Evolutionary conservation across 2,888 invertebrate species (phyloP), one percentile per base, ranked within the genome.

Genomic region (Athripsodes cinereus): DNA sequence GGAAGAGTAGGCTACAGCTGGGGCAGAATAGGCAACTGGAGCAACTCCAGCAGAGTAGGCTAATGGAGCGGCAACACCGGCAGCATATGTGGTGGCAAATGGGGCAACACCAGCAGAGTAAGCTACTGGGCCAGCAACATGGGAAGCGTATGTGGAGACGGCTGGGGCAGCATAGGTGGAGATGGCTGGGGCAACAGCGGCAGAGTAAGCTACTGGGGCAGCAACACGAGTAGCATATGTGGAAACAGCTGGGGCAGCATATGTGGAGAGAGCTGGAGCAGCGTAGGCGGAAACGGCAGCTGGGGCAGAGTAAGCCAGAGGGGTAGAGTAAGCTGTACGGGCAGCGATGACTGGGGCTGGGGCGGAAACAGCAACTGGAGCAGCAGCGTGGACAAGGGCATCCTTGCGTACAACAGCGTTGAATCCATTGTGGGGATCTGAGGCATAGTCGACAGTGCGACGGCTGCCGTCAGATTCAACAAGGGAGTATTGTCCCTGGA

Each of bases 381-480:
- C 50, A 11, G 35, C 53, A 20, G 35, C 50, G 5, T 35, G 50
- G 3, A 31, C 53, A 52, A 67, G 62, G 58, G 66, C 65, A 50
- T 69, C 68, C 59, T 67, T 68, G 63, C 66, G 68, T 0, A 71
- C 72, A 20, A 71, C 69, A 48, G 71, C 72, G 64, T 70, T 71
- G 67, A 71, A 71, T 52, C 72, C 71, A 61, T 70, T 68, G 58
- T 69, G 50, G 60, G 78, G 75, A 66, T 78, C 79, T 18, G 81
- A 79, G 51, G 76, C 70, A 70, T 81, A 81, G 69, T 81, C 80
- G 0, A 81, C 81, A 50, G 72, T 77, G 57, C 81, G 75, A 66
- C 74, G 75, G 62, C 76, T 79, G 66, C 81, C 81, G 64, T 81
- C 81, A 22, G 81, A 65, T 51, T 81, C 81, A 21, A 74, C 69